Conservation (phyloP, 2,888 invertebrate genomes). For the Physocephala rufipes region DNA sequence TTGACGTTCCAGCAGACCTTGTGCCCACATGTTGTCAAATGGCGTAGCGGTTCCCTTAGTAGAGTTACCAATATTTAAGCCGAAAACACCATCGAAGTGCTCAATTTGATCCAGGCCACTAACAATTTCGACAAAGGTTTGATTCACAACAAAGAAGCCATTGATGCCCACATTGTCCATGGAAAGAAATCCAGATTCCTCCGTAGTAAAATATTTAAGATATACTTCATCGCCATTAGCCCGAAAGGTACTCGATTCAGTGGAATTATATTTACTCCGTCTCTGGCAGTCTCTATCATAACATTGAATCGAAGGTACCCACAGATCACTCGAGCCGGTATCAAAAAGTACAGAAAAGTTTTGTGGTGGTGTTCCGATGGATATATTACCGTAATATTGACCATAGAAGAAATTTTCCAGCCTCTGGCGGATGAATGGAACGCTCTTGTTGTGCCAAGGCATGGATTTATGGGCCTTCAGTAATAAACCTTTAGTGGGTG, state of each 20-base stretch:
- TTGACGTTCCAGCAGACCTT: constrained; percentile 74
- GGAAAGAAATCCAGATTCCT: constrained; percentile 93
- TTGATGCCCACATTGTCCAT: constrained; percentile 81
- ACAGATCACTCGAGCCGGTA: constrained; percentile 86
- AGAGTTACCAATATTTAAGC: constrained; percentile 85
- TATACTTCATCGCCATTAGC: constrained; percentile 88
- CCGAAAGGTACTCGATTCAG: constrained; percentile 81
- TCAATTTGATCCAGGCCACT: constrained; percentile 85
- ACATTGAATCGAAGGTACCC: constrained; percentile 97
- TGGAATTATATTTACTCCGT: constrained; percentile 95
- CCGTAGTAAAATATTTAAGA: constrained; percentile 95
- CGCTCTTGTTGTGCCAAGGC: too few species aligned
- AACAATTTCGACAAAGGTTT: constrained; percentile 94
- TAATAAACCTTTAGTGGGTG: too few species aligned
- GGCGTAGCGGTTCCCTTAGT: constrained; percentile 89
- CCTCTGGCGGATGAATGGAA: too few species aligned
- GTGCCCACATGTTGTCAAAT: constrained; percentile 88
- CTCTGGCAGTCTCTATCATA: constrained; percentile 87
- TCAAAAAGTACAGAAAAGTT: constrained; percentile 95
- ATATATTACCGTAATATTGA: constrained; percentile 67
- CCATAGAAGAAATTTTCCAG: constrained; percentile 41
- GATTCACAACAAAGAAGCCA: constrained; percentile 73
- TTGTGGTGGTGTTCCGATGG: constrained; percentile 90
- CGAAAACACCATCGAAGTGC: constrained; percentile 97
- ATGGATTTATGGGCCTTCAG: too few species aligned